Evolutionary conservation across 2,113 vertebrate genomes (phyloP), one percentile per base, ranked within the genome.

Genomic region (Anhinga anhinga): DNA sequence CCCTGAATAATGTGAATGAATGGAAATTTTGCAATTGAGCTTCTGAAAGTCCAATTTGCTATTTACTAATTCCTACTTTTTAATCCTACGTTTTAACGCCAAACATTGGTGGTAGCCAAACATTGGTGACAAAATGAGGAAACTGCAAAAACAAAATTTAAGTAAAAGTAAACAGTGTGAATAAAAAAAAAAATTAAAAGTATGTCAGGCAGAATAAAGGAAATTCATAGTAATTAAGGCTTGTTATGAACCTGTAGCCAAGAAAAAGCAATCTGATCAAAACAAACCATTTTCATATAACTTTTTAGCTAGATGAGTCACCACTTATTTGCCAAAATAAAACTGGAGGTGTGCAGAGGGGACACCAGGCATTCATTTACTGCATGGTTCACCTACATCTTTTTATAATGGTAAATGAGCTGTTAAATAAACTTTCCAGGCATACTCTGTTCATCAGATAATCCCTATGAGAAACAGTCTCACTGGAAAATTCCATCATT

Each of bases 361-460:
- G 38, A 93, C 52, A 91, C 34, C 61, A 96, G 71, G 38, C 50
- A 77, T 84, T 90, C n/a, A 67, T 65, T 67, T 93, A 91, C 58
- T 71, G 21, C 32, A 61, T 5, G 26, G 62, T 79, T 92, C 86
- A 97, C 76, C 83, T 97, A 86, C 58, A 88, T 76, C 59, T 86
- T 94, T 96, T 92, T 61, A 49, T 80, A 96, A 90, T 59, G 50
- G 81, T 78, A 95, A 97, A 97, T 50, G 92, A 95, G 67, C n/a
- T 96, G 91, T 92, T 91, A 93, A 77, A 85, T 87, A 88, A 89
- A 85, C 61, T 86, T 95, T 92, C 85, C 91, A 96, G 79, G 15
- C 65, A 82, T 56, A 76, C 61, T 50, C 92, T 72, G 18, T 84
- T 93, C 71, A 66, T 76, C 77, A 82, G 86, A 95, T 95, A 97